Evolutionary conservation across 2,797 vertebrate genomes (phyloP).

Genomic region (Myoxocephalus aenaeus): DNA sequence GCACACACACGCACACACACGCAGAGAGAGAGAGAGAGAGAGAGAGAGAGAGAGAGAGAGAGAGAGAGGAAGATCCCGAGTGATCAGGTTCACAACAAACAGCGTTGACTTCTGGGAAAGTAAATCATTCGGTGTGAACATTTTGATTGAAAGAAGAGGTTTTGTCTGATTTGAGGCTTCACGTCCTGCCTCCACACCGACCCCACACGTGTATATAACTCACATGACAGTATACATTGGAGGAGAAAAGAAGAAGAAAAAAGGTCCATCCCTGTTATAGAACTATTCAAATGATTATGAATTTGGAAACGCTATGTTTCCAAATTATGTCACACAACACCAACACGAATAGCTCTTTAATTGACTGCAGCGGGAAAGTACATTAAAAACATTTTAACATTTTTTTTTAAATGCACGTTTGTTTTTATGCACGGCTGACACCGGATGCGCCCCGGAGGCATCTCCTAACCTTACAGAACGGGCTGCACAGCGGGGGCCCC

Average conservation of each 20-base stretch:
- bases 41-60: background rate
- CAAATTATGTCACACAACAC: background rate
- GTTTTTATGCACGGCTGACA: conserved; percentile 38
- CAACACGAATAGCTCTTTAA: conserved; percentile 21
- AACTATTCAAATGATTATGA: background rate
- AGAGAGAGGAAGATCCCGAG: conserved; percentile 48
- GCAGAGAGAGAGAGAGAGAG: background rate
- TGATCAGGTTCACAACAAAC: conserved; percentile 48
- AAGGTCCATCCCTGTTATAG: background rate
- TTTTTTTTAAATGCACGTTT: conserved; percentile 4
- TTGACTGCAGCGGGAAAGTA: conserved; percentile 2
- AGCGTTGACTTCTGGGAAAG: conserved; percentile 60
- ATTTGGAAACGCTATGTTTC: background rate
- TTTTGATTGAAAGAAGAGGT: conserved; percentile 17
- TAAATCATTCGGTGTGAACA: conserved; percentile 55
- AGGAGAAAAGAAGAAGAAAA: background rate
- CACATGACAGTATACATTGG: background rate
- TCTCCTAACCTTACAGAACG: conserved; percentile 39
- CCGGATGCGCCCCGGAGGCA: conserved; percentile 51
- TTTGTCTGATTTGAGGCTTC: background rate
- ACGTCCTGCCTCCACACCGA: background rate
- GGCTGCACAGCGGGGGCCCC: conserved; percentile 60
- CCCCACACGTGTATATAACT: background rate
- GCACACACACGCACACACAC: conserved; percentile 3
- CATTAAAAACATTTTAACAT: no score